Evolutionary conservation across 2,797 vertebrate genomes (phyloP).

Genomic region (Enteromius treurensis): DNA sequence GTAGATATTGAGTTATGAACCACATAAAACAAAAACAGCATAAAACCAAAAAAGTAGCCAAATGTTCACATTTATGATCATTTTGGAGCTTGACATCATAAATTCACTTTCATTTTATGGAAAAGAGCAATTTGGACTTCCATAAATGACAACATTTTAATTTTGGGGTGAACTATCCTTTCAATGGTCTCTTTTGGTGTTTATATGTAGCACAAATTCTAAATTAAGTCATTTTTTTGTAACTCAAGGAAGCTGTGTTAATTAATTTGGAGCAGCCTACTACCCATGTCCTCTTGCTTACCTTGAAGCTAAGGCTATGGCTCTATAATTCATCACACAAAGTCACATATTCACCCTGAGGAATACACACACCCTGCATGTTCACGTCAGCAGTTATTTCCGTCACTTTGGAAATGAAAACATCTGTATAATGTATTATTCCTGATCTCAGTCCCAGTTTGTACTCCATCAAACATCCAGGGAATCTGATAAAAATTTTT

Average conservation of each 20-base stretch:
- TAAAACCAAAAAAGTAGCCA: neutral
- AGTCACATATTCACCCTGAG: conserved; percentile 19
- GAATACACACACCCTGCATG: conserved; percentile 46
- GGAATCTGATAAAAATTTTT: conserved; percentile 5
- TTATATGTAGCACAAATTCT: neutral
- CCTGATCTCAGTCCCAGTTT: conserved; percentile 30
- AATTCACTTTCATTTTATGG: neutral
- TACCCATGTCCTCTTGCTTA: conserved; percentile 46
- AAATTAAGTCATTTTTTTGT: neutral
- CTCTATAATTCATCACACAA: conserved; percentile 56
- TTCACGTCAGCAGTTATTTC: conserved; percentile 34
- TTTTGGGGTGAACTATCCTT: neutral
- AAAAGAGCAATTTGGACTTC: neutral
- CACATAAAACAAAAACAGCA: too few relatives aligned
- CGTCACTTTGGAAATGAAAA: conserved; percentile 38
- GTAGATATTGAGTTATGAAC: neutral
- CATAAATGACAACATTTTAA: neutral
- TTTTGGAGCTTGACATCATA: neutral
- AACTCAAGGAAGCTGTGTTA: conserved; percentile 20
- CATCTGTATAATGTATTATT: conserved; percentile 49
- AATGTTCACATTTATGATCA: neutral
- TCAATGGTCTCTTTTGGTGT: neutral
- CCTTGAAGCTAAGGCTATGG: conserved; percentile 42
- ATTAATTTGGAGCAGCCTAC: conserved; percentile 18
- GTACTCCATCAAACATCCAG: conserved; percentile 39